A percentile compares a stretch with the other conserved stretches of the same genome.
phyloP scores from a whole-genome alignment of 2,113 vertebrate genomes.

The Sinosuthora webbiana region DNA sequence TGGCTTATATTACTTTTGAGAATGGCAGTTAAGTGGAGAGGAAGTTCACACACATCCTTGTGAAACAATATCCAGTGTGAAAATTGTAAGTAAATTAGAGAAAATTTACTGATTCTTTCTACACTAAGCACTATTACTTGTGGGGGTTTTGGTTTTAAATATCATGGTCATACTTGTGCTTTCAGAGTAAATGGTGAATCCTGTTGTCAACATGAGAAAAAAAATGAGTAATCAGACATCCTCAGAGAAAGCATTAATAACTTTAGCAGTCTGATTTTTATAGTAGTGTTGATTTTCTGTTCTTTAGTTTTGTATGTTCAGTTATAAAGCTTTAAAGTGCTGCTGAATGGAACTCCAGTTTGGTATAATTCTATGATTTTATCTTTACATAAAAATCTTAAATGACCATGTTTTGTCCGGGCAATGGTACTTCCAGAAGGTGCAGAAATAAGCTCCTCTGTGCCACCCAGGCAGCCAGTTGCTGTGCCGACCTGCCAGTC shows the following conservation, averaged over 20 bases:
- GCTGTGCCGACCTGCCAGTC: conserved; percentile 57
- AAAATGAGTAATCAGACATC: not conserved
- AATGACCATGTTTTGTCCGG: not conserved
- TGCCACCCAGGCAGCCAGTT: conserved; percentile 64
- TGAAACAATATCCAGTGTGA: not conserved
- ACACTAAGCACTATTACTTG: not conserved
- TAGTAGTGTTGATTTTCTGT: not conserved
- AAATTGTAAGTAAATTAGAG: not conserved
- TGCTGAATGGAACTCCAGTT: not conserved
- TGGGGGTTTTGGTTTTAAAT: not conserved
- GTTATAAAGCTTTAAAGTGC: not conserved
- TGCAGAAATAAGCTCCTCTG: conserved; percentile 6
- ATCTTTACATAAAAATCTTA: conserved; percentile 13
- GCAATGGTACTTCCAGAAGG: not conserved
- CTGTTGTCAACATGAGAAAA: not conserved
- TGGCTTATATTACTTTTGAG: not conserved
- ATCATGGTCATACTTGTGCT: not conserved
- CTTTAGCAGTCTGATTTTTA: not conserved
- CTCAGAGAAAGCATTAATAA: not conserved
- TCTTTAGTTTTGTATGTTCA: not conserved
- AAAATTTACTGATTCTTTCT: not conserved
- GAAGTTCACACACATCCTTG: not conserved
- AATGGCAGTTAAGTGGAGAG: not conserved
- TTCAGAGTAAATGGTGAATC: not conserved
- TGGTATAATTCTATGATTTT: not conserved